Base-by-base conservation (phyloP, 2,113 vertebrate species). In the Xenus cinereus region DNA sequence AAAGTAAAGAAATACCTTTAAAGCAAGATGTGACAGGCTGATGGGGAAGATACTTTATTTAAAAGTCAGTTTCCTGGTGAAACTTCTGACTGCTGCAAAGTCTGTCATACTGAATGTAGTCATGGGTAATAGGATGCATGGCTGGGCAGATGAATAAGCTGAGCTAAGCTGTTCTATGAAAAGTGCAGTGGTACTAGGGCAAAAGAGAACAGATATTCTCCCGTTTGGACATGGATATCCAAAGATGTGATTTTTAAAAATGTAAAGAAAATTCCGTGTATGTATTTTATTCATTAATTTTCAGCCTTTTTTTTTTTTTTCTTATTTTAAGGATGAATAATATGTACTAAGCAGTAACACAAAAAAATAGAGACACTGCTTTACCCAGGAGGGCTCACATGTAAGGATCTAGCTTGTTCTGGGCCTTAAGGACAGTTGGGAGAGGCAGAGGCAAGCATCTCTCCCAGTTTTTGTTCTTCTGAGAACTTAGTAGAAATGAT, bases 1-100 rank as follows among this genome's bases (percentile, higher is more conserved):
- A 97, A 97, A 98, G 96, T 95, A 97, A 97, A 74, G 81, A 89
- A 96, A 97, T 98, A 96, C 97, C 81, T 97, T 97, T 95, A 94
- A 96, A 98, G 97, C 90, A 72, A 94, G 92, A 64, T 96, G 97
- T 97, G 97, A 92, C 94, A 93, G 87, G 53, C 93, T 93, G 97
- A 96, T 93, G 27, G 75, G 84, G 89, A 93, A 93, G 93, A 89
- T 89, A 82, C 89, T 97, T 96, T 94, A 96, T 97, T 97, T 97
- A 93, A 92, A 97, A 97, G 92, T 95, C 92, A 63, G 91, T 91
- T 93, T 96, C 78, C 90, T 74, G 35, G 35, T 92, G 68, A 88
- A 96, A 90, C 93, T 91, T 79, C 46, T 5, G 53, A 48, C 91
- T 90, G 59, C 73, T 87, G 56, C 50, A 48, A 76, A 87, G 89